Base-by-base conservation (phyloP, 2,888 invertebrate genomes). In the Sceliomorpha sp. region DNA sequence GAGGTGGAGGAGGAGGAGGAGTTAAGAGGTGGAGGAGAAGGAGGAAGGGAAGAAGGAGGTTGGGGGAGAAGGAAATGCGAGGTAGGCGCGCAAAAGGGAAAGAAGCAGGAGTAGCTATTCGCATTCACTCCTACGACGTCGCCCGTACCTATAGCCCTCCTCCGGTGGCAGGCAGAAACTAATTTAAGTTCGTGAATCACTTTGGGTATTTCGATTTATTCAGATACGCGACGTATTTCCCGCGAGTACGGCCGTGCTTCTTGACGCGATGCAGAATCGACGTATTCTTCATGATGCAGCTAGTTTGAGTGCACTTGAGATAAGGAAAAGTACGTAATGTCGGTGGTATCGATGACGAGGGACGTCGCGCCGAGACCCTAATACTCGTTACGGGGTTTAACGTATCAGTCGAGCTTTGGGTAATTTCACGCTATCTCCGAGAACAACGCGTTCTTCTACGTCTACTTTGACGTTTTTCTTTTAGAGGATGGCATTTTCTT, bases 161-260 rank as follows among this genome's bases (percentile, higher is more conserved):
- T 64, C 72, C 71, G 68, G 63, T 74, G 72, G 73, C 74, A 70
- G 74, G 66, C 77, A 77, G 79, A 85, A 86, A 86, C 85, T 86
- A 85, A 86, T 86, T 86, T 85, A 86, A 86, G 85, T 85, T 86
- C 80, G 85, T 79, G 83, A 85, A 85, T 86, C 84, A 85, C 86
- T 85, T 85, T 80, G 80, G 79, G 79, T 83, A 82, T 85, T 86
- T 85, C 86, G 85, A 85, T 85, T 85, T 86, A 86, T 86, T 86
- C 84, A 84, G 83, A 86, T 85, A 79, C 82, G 80, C 75, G 78
- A 81, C 77, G 83, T 83, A 85, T 85, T 85, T 85, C 85, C 84
- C 85, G 80, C 70, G 84, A 80, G 84, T 24, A 48, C 42, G 39
- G 39, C 51, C 56, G 55, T 70, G 59, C 31, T 66, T 56, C 64